Evolutionary conservation across 2,888 invertebrate species (phyloP).

Genomic region (Caenorhabditis afra): DNA sequence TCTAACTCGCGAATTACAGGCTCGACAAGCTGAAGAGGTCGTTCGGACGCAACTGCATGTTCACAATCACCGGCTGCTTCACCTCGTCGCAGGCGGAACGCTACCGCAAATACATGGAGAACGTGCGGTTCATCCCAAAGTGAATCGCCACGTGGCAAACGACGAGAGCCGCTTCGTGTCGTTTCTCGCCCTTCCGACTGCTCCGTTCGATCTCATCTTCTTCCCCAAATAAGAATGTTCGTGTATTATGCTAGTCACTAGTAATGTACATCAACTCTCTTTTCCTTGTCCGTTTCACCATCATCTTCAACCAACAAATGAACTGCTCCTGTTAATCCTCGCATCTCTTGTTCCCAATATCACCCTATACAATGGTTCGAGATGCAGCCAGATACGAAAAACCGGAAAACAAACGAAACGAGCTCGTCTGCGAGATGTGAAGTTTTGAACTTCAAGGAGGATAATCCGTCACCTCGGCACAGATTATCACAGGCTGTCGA

Average conservation of each 20-base stretch:
- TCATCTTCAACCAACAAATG: conserved; percentile 31
- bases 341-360: background rate
- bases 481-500: background rate
- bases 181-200: background rate
- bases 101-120: conserved; percentile 60
- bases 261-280: conserved; percentile 39
- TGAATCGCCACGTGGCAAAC: conserved; percentile 1
- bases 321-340: conserved; percentile 56
- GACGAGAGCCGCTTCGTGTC: background rate
- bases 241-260: conserved; percentile 51
- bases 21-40: conserved; percentile 60
- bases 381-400: background rate
- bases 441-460: conserved; percentile 1
- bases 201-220: conserved; percentile 9
- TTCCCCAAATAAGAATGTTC: conserved; percentile 40
- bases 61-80: conserved; percentile 56
- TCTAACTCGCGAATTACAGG: conserved; percentile 15
- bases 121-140: conserved; percentile 55
- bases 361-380: background rate
- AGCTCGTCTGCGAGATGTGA: no score
- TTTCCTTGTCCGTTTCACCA: conserved; percentile 17
- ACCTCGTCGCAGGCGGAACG: conserved; percentile 58
- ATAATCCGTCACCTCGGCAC: conserved; percentile 9
- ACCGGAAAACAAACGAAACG: no score
- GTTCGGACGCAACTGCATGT: conserved; percentile 58